Evolutionary conservation across 2,797 vertebrate species (phyloP).

Genomic region (Nasua narica): DNA sequence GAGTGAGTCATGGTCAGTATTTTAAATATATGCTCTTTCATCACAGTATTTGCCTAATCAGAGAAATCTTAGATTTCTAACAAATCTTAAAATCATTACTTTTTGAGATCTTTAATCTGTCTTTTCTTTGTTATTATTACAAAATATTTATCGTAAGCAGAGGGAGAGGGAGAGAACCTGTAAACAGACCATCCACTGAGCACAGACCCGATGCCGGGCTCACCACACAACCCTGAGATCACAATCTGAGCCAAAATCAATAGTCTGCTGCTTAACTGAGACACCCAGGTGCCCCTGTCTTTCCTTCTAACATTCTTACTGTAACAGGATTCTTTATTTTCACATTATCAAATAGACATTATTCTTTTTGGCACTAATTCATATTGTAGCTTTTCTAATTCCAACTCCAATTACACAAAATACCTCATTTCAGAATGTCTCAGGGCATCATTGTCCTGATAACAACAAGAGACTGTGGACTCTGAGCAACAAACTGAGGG

Average conservation of each 20-base stretch:
- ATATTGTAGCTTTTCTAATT: background rate
- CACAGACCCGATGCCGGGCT: background rate
- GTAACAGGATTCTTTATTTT: background rate
- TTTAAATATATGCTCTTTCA: background rate
- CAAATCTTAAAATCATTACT: background rate
- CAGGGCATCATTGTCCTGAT: background rate
- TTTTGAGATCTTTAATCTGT: background rate
- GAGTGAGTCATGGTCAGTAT: background rate
- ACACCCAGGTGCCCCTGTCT: background rate
- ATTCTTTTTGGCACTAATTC: background rate
- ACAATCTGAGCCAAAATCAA: background rate
- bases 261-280: background rate
- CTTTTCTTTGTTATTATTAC: background rate
- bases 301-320: background rate
- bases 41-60: background rate
- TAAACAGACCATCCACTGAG: background rate
- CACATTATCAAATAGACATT: background rate
- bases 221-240: background rate
- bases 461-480: no score
- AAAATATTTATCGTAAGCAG: background rate
- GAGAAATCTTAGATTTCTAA: background rate
- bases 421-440: background rate
- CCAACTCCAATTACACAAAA: background rate
- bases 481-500: no score
- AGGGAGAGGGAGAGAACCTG: background rate